Base-by-base conservation (phyloP, 1,140 invertebrate genomes). In the Oreohelix idahoensis region DNA sequence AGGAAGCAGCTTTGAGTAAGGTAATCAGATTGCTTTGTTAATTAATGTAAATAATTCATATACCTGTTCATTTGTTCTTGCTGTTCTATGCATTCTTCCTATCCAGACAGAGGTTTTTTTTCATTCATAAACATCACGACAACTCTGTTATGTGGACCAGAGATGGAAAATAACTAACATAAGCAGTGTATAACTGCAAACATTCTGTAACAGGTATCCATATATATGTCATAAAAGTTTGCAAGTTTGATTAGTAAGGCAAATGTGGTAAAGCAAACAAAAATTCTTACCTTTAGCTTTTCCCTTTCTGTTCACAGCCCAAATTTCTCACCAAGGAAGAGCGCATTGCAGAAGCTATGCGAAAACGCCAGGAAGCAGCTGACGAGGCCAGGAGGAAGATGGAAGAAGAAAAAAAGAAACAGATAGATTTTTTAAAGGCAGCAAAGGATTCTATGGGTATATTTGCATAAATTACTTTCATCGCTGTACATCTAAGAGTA, bases 271-370 rank as follows among this genome's bases (percentile, higher is more conserved):
- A 66, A 5, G 8, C 32, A 77, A 51, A 29, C 45, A 38, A 5
- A 38, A 77, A 77, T 49, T 26, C 5, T 10, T 13, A 23, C 45
- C 20, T n/a, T 26, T 42, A 69, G 35, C 66, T 17, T 71, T 42
- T 75, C 5, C 15, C 53, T 58, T 58, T n/a, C 20, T 86, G 73
- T 88, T 79, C 71, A 69, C 88, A 95, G 94, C 98, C 98, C 0
- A 98, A 99, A 74, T 99, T 99, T 93, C 93, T 99, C 36, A 97
- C 97, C 0, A 99, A 99, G 94, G 97, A 98, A 93, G 97, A 99
- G 93, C 94, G 98, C 90, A 96, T 95, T 0, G 95, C 95, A 0
- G 94, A 98, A 88, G 98, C 98, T 0, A 88, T 99, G 5, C 95
- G 97, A 89, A 95, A 96, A 81, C 93, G 98, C 8, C 96, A 98